Evolutionary conservation across 2,888 invertebrate species (phyloP), one percentile per base, ranked within the genome.

Genomic region (Electrophaes corylata): DNA sequence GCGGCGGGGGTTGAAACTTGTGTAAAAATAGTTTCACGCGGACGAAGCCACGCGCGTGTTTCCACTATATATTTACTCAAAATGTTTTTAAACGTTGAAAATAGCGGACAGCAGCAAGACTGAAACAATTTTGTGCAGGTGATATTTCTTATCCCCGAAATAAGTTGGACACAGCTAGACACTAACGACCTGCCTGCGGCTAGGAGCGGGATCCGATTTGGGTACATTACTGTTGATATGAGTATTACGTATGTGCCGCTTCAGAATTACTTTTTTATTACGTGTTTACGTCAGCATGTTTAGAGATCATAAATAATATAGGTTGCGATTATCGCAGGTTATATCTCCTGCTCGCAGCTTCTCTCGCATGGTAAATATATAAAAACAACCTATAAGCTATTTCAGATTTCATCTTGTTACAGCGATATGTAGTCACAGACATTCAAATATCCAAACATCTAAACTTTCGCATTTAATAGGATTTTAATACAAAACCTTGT

Each of bases 181-280:
- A 52, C 52, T 63, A 61, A 66, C 61, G 63, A 59, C 61, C 45
- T 26, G 60, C 61, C 59, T 39, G 55, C 53, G 61, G 61, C 60
- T 44, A 48, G 43, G 43, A 29, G 54, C 35, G 45, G 40, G 50
- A 50, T 53, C 55, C 53, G 57, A 62, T 63, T 63, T 59, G 59
- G 47, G 51, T 60, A 55, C 60, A 60, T 60, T 60, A 60, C 55
- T 29, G 54, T 46, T 54, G 54, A 59, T 54, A 29, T 1, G 26
- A 26, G 6, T 29, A 51, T 31, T 43, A 46, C 50, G 43, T 47
- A 40, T 49, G 18, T 49, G 58, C 49, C 50, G 54, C 39, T 49
- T 8, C 59, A 14, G 12, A 26, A 60, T 60, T 60, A 60, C 51
- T 51, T 55, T 29, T 59, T 51, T 39, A 55, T 50, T 50, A 37